Percentiles rank a stretch among this genome's conserved stretches.
Conservation (phyloP, 2,888 invertebrate genomes). For the Dinocampus coccinellae region DNA sequence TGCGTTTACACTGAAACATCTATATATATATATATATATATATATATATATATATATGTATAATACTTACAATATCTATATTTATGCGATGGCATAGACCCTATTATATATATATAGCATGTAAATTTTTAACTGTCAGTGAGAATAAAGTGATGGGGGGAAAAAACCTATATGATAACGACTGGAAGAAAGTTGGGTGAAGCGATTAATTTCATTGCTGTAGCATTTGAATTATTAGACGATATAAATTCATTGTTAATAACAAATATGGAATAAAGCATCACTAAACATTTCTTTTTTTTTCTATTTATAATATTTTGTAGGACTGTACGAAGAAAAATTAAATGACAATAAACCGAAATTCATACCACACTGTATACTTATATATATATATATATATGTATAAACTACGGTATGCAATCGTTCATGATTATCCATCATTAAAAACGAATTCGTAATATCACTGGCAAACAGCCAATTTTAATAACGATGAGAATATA, state of each 20-base stretch:
- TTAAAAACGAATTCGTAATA: slow-evolving; percentile 61
- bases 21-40: neutral
- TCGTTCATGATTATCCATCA: slow-evolving; percentile 61
- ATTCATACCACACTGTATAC: neutral
- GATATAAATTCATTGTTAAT: no score
- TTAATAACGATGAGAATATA: slow-evolving; percentile 65
- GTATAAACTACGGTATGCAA: slow-evolving; percentile 17
- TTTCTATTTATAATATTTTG: no score
- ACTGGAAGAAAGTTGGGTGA: neutral
- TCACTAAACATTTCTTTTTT: no score
- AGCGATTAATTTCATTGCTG: neutral
- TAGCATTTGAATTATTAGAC: neutral
- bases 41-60: neutral
- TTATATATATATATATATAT: neutral
- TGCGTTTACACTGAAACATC: slow-evolving; percentile 46
- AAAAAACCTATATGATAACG: neutral
- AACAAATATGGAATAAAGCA: no score
- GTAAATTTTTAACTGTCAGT: slow-evolving; percentile 4
- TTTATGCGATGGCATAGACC: neutral
- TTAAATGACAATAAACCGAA: neutral
- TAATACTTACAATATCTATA: neutral
- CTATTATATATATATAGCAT: neutral
- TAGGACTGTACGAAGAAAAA: no score
- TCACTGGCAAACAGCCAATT: slow-evolving; percentile 43
- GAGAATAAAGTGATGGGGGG: neutral